phyloP scores from a whole-genome alignment of 2,113 vertebrate genomes.

The Pluvianellus socialis region DNA sequence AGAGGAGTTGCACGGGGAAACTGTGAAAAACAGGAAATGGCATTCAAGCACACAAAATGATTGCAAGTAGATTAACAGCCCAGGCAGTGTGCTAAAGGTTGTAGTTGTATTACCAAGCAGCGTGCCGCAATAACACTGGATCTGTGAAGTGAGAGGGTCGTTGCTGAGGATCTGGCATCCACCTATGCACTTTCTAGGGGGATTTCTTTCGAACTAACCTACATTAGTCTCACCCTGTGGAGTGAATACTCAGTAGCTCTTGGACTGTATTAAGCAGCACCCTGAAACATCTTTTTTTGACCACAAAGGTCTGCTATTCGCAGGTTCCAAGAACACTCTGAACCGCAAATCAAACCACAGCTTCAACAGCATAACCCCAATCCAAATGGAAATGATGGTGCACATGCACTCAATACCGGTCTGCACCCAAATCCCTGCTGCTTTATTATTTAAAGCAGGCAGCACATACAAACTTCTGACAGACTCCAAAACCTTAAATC shows the following conservation, averaged over 20 bases:
- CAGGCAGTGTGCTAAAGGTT: not conserved
- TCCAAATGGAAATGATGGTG: accelerated
- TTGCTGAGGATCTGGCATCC: not conserved
- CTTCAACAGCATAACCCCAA: not conserved
- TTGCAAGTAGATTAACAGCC: not conserved
- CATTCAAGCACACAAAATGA: not conserved
- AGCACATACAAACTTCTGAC: not conserved
- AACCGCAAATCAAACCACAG: not conserved
- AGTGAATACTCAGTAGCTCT: not conserved
- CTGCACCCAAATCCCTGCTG: not conserved
- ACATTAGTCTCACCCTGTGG: not conserved
- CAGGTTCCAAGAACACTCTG: not conserved
- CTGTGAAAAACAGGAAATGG: not conserved
- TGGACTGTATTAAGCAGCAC: not conserved
- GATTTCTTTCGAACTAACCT: not conserved
- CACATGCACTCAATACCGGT: accelerated
- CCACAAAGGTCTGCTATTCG: not conserved
- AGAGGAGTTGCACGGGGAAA: not conserved
- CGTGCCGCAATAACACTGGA: not conserved
- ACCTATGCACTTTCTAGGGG: not conserved
- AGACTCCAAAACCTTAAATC: not conserved
- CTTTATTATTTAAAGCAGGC: not conserved
- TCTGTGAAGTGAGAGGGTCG: not conserved
- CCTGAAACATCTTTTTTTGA: not conserved
- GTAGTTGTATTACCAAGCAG: not conserved